A percentile compares a stretch with the other conserved stretches of the same genome.
Evolutionary conservation across 2,797 vertebrate species (phyloP).

Genomic region (Nyctibius grandis): DNA sequence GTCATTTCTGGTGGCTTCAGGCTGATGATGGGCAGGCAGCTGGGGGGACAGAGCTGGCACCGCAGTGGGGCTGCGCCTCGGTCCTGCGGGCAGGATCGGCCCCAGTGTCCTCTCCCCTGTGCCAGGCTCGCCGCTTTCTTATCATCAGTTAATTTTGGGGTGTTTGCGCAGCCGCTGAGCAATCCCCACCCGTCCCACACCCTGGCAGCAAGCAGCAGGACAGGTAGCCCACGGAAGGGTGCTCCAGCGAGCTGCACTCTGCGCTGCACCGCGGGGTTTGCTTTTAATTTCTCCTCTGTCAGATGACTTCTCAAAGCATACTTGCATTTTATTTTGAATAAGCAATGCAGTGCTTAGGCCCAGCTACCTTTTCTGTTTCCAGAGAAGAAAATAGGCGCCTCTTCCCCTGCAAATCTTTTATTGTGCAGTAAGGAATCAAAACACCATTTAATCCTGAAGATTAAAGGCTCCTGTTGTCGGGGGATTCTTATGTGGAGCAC

Average conservation of each 20-base stretch:
- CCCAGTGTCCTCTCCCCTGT: fast-evolving
- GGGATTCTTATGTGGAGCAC: slow-evolving; percentile 34
- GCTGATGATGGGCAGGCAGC: fast-evolving
- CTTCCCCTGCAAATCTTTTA: slow-evolving; percentile 31
- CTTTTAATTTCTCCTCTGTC: neutral
- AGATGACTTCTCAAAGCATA: neutral
- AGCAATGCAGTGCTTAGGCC: neutral
- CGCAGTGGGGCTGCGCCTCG: neutral
- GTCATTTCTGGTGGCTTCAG: fast-evolving
- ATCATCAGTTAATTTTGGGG: fast-evolving
- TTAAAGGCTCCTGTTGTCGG: slow-evolving; percentile 44
- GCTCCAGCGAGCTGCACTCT: fast-evolving
- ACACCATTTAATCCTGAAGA: slow-evolving; percentile 57
- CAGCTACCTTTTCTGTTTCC: neutral
- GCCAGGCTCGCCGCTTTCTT: neutral
- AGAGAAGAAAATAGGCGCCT: slow-evolving; percentile 15
- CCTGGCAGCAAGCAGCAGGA: neutral
- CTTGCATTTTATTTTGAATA: neutral
- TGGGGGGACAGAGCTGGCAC: neutral
- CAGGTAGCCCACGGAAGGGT: neutral
- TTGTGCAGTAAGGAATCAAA: slow-evolving; percentile 59
- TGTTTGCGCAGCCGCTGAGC: fast-evolving
- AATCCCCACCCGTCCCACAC: neutral
- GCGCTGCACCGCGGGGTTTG: fast-evolving
- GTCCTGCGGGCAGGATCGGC: neutral